These are phyloP conservation scores for Toxostoma redivivum DNA, from an alignment of 2,113 vertebrate genomes.

Conservation along the genomic window DNA sequence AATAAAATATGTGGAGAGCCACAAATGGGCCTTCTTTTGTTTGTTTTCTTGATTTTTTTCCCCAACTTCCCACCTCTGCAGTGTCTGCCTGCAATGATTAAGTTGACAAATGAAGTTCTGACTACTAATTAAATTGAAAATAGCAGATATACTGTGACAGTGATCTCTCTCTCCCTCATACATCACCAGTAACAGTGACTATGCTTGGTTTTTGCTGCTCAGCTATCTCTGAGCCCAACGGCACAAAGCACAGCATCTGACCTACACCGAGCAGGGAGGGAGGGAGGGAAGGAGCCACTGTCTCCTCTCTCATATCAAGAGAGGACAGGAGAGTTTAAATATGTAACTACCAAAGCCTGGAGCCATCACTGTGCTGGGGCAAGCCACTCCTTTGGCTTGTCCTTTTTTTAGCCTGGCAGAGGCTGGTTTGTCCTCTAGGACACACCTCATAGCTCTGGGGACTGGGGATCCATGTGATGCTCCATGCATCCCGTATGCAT, in stretches of 20 bases:
- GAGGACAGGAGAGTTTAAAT: not conserved
- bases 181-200: not conserved
- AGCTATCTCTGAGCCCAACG: not conserved
- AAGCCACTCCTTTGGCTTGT: not conserved
- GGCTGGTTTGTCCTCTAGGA: not conserved
- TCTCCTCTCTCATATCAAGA: not conserved
- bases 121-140: conserved; percentile 63
- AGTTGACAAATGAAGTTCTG: conserved; percentile 63
- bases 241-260: not conserved
- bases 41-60: not conserved
- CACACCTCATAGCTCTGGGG: fast-evolving
- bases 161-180: conserved; percentile 20
- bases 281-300: not conserved
- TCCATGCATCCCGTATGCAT: no score
- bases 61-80: not conserved
- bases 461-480: fast-evolving
- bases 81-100: conserved; percentile 56
- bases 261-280: not conserved
- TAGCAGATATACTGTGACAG: conserved; percentile 30
- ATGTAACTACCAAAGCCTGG: not conserved
- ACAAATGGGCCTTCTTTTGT: not conserved
- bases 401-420: not conserved
- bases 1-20: not conserved
- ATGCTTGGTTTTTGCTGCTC: not conserved
- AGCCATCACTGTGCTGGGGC: not conserved